These are phyloP conservation scores for Drosophila orena DNA, from an alignment of 1,140 invertebrate genomes.

Conservation along the genomic window DNA sequence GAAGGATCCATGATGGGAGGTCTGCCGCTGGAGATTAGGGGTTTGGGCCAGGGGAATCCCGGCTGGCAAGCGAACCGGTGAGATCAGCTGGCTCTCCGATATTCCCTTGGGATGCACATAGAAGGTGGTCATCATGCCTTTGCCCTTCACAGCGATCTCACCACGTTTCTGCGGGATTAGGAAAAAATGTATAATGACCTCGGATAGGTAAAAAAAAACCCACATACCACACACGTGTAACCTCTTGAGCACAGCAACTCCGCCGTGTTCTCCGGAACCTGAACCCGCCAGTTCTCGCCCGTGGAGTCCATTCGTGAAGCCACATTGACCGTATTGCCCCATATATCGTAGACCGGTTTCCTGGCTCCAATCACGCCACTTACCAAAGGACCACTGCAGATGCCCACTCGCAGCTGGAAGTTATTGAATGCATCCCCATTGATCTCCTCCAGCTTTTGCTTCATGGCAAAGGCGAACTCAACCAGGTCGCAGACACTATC, in stretches of 20 bases:
- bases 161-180: slow-evolving; percentile 89
- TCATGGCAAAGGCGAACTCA: slow-evolving; percentile 97
- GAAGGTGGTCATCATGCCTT: slow-evolving; percentile 97
- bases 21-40: slow-evolving; percentile 87
- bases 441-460: slow-evolving; percentile 94
- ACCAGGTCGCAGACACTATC: slow-evolving; percentile 94
- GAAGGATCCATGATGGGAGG: slow-evolving; percentile 91
- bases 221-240: slow-evolving; percentile 79
- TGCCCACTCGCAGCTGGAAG: slow-evolving; percentile 97
- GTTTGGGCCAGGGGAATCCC: slow-evolving; percentile 76
- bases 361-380: slow-evolving; percentile 98
- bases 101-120: slow-evolving; percentile 90
- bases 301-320: slow-evolving; percentile 97
- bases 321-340: slow-evolving; percentile 98
- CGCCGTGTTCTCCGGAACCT: slow-evolving; percentile 94
- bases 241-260: slow-evolving; percentile 85
- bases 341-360: slow-evolving; percentile 99
- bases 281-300: slow-evolving; percentile 93
- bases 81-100: slow-evolving; percentile 84
- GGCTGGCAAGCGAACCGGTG: slow-evolving; percentile 75
- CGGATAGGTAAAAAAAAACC: background rate
- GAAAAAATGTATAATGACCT: background rate
- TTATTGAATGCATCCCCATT: slow-evolving; percentile 99
- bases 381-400: slow-evolving; percentile 96
- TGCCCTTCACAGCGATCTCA: slow-evolving; percentile 95